These are phyloP conservation scores for Erpobdella octoculata DNA, from an alignment of 2,888 invertebrate species.

Conservation along the genomic window DNA sequence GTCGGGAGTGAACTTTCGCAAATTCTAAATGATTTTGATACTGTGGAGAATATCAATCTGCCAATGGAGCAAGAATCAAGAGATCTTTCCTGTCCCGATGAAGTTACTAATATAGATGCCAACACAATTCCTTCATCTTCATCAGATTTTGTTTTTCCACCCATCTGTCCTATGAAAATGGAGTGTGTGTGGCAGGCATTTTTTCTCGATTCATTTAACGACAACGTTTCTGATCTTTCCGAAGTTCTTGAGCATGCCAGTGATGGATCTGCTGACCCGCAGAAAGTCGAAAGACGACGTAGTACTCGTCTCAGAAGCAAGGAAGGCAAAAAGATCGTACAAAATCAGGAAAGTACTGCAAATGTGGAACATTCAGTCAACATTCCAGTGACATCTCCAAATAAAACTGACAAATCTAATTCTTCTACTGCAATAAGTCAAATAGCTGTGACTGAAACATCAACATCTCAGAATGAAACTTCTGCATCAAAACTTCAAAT, in stretches of 20 bases:
- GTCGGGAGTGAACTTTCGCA: too few relatives aligned
- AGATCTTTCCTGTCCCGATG: too few relatives aligned
- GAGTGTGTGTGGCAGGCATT: constrained; percentile 10
- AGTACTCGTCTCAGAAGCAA: constrained; percentile 29
- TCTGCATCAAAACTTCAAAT: too few relatives aligned
- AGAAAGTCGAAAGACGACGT: constrained; percentile 20
- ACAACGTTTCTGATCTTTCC: background rate
- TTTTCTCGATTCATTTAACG: background rate
- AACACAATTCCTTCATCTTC: too few relatives aligned
- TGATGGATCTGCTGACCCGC: background rate
- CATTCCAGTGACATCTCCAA: background rate
- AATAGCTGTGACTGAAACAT: background rate
- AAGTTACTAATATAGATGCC: too few relatives aligned
- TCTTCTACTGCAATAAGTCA: background rate
- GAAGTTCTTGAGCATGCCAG: background rate
- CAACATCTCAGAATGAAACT: background rate
- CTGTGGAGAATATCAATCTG: too few relatives aligned
- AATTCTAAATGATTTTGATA: too few relatives aligned
- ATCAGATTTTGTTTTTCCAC: too few relatives aligned
- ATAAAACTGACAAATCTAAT: background rate
- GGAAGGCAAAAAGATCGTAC: constrained; percentile 21
- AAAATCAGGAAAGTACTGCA: too few relatives aligned
- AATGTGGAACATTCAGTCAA: too few relatives aligned
- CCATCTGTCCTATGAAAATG: background rate
- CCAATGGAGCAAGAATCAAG: too few relatives aligned